phyloP scores from a whole-genome alignment of 2,797 vertebrate species.

The Gambusia yucatana region DNA sequence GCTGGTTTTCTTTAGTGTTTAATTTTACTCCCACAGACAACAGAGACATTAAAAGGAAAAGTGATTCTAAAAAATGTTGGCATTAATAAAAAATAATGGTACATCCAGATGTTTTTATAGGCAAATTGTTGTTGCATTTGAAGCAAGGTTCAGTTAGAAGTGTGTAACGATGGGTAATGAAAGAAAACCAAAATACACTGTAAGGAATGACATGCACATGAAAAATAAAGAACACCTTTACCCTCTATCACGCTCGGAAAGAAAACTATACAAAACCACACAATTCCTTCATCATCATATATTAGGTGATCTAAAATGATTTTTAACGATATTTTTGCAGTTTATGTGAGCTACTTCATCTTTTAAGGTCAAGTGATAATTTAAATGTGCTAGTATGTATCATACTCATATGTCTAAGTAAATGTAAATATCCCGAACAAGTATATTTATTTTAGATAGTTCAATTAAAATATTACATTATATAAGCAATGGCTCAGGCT shows the following conservation, averaged over 20 bases:
- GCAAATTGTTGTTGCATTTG: conserved; percentile 22
- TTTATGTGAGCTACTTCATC: background rate
- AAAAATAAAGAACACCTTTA: background rate
- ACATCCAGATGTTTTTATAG: conserved; percentile 13
- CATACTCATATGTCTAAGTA: background rate
- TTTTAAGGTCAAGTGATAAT: background rate
- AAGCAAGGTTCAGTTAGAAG: conserved; percentile 24
- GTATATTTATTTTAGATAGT: background rate
- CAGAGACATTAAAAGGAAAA: conserved; percentile 22
- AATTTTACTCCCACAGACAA: conserved; percentile 38
- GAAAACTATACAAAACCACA: background rate
- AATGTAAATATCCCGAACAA: background rate
- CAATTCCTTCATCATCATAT: background rate
- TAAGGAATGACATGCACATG: background rate
- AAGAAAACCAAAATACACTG: conserved; percentile 3
- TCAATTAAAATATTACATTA: background rate
- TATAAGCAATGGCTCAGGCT: background rate
- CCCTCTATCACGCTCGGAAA: background rate
- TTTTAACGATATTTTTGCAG: background rate
- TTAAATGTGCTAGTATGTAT: background rate
- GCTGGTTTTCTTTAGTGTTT: conserved; percentile 48
- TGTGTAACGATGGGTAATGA: background rate
- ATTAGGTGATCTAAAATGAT: too few relatives aligned
- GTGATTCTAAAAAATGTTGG: conserved; percentile 25
- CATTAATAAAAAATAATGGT: conserved; percentile 19